These are phyloP conservation scores for Phengaris arion DNA, from an alignment of 2,888 invertebrate species.

Conservation along the genomic window DNA sequence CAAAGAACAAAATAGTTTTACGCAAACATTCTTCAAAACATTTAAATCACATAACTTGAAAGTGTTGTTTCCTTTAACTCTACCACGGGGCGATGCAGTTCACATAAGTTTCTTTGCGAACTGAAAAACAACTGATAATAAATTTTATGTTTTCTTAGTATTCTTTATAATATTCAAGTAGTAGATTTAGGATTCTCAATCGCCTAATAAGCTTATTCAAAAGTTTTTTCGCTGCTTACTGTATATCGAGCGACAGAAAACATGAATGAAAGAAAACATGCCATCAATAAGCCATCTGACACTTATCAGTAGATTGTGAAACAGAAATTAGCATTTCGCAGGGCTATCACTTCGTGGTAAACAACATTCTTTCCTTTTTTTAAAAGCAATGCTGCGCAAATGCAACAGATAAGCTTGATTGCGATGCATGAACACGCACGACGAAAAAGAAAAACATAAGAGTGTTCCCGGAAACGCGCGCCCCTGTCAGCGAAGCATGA, in stretches of 20 bases:
- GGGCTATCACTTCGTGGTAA: no score
- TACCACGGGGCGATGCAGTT: background rate
- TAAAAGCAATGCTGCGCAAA: background rate
- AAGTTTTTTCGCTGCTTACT: no score
- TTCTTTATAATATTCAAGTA: no score
- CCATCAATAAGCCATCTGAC: no score
- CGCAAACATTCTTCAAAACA: background rate
- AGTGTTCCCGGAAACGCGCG: slow-evolving; percentile 34
- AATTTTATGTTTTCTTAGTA: background rate
- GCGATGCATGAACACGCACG: background rate
- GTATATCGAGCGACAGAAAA: no score
- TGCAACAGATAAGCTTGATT: slow-evolving; percentile 1
- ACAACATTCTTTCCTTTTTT: background rate
- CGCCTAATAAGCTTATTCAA: no score
- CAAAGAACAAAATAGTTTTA: background rate
- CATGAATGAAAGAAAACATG: no score
- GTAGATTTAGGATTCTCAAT: no score
- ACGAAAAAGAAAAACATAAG: background rate
- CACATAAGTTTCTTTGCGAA: background rate
- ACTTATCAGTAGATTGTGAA: no score
- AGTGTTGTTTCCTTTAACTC: slow-evolving; percentile 13
- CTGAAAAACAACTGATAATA: background rate
- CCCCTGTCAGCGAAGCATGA: slow-evolving; percentile 39
- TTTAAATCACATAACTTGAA: slow-evolving; percentile 9
- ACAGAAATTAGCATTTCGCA: no score